Conservation (phyloP, 2,888 invertebrate genomes). For the Sphaerophoria rueppellii region DNA sequence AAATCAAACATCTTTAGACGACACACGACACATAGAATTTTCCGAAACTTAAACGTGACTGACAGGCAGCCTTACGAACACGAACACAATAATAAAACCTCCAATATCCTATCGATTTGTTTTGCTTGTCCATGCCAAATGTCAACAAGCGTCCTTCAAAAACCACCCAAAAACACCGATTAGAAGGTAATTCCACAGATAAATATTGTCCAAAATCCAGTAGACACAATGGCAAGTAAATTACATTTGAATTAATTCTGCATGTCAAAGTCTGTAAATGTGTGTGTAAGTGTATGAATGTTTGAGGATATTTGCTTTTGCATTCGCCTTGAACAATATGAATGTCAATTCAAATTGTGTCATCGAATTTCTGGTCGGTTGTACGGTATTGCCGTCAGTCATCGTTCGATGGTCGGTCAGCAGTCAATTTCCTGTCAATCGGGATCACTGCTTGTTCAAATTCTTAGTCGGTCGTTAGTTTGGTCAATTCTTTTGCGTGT, state of each 20-base stretch:
- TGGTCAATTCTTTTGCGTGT: background rate
- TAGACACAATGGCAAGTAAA: slow-evolving; percentile 58
- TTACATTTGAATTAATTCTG: slow-evolving; percentile 72
- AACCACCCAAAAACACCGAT: slow-evolving; percentile 24
- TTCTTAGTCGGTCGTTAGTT: background rate
- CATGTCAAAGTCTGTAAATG: slow-evolving; percentile 55
- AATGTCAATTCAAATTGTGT: slow-evolving; percentile 57
- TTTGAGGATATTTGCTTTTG: slow-evolving; percentile 17
- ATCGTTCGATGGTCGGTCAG: background rate
- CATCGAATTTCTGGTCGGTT: slow-evolving; percentile 58
- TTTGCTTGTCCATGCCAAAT: slow-evolving; percentile 33
- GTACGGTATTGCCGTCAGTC: background rate
- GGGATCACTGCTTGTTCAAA: background rate
- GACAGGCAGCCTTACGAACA: background rate
- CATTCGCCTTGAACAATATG: slow-evolving; percentile 57
- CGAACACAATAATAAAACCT: slow-evolving; percentile 33
- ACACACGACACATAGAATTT: background rate
- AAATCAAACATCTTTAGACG: no score
- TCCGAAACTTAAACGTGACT: slow-evolving; percentile 45
- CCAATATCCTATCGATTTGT: background rate
- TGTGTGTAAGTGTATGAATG: background rate
- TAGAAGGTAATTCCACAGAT: slow-evolving; percentile 62
- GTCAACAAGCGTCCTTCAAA: slow-evolving; percentile 40
- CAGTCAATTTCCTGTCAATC: slow-evolving; percentile 53
- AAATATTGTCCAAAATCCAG: slow-evolving; percentile 59